phyloP scores from a whole-genome alignment of 2,888 invertebrate genomes.

The Epirrhoe alternata region DNA sequence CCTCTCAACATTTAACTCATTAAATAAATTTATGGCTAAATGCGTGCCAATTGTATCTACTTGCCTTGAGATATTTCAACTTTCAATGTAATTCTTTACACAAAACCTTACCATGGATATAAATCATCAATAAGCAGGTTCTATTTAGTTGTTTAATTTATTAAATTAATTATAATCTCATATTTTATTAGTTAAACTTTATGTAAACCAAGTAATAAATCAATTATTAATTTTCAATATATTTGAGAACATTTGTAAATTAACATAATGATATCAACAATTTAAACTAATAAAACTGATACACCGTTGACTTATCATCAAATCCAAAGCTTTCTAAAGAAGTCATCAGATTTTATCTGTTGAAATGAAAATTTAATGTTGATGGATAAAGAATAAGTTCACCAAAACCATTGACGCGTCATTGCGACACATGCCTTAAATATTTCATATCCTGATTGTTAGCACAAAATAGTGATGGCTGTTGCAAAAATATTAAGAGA shows the following conservation, averaged over 20 bases:
- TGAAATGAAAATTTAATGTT: conserved; percentile 5
- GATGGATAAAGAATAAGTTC: conserved; percentile 1
- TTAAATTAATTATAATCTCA: neutral
- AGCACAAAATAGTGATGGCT: too few species aligned
- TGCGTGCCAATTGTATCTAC: conserved; percentile 7
- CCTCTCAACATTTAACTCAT: conserved; percentile 28
- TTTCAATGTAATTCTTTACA: neutral
- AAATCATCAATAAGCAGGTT: neutral
- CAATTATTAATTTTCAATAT: neutral
- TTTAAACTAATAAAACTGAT: neutral
- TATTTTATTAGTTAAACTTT: neutral
- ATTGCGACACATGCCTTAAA: neutral
- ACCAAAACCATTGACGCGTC: neutral
- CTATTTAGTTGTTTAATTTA: neutral
- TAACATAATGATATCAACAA: neutral
- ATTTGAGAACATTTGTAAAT: neutral
- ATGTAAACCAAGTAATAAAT: neutral
- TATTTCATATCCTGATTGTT: too few species aligned
- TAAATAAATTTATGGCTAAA: conserved; percentile 26
- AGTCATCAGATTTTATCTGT: conserved; percentile 15
- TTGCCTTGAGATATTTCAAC: conserved; percentile 1
- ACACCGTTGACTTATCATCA: neutral
- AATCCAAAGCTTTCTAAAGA: conserved; percentile 7
- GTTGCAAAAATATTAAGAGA: too few species aligned
- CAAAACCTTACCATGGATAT: neutral